Evolutionary conservation across 2,888 invertebrate genomes (phyloP), one percentile per base, ranked within the genome.

Genomic region (Leptopilina myrica): DNA sequence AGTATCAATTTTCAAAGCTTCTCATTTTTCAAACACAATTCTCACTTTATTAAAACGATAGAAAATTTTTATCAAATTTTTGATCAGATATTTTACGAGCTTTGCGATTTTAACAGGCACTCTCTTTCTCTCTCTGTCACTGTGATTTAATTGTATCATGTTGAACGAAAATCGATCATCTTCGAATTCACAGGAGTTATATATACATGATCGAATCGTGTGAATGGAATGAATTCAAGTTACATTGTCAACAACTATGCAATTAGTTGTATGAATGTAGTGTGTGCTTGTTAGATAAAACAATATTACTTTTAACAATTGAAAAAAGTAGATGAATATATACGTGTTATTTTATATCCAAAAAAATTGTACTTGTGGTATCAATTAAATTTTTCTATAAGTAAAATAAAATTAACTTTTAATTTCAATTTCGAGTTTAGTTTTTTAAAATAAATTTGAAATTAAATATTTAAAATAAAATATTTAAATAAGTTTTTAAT

Each of bases 81-180:
- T 33, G 1, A 73, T 40, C 73, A 56, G 56, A 33, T n/a, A 33
- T n/a, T 40, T 56, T 40, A 59, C 56, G 73, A 9, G 56, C 33
- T 9, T 12, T 73, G 5, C 8, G 5, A 73, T 73, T 56, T n/a
- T n/a, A 56, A 20, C 14, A 40, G 33, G 33, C 14, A 26, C 64
- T 15, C 20, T 8, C 26, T 26, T 73, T n/a, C 26, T 26, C 53
- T n/a, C 11, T 12, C 64, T 15, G 1, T 8, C 26, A 12, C 53
- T n/a, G 14, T 6, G 56, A 40, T 59, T 59, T 73, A 73, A 73
- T 56, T 73, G 40, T 8, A 53, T 73, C 14, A 73, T 73, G 56
- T 40, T 33, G n/a, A 73, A n/a, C n/a, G 33, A 73, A 59, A 73
- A 73, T 56, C 56, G 33, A 56, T n/a, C n/a, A 56, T n/a, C 56